phyloP scores from a whole-genome alignment of 2,797 vertebrate species.

The Mus spretus region DNA sequence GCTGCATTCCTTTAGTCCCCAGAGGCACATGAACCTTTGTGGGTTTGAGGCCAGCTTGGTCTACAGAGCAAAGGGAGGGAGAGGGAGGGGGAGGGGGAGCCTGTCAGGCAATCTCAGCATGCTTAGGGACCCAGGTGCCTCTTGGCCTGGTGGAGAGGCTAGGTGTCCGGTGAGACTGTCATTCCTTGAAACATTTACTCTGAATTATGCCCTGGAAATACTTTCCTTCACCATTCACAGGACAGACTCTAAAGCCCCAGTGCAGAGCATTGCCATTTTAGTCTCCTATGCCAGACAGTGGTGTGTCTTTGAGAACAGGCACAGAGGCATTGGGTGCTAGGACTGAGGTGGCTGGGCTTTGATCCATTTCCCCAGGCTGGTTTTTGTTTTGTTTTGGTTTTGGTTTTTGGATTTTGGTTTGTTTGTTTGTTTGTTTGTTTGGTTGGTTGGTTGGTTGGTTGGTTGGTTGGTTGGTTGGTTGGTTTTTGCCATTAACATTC shows the following conservation, averaged over 20 bases:
- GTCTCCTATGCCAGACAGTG: neutral
- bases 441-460: too few relatives aligned
- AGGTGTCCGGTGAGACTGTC: neutral
- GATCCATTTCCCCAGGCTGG: neutral
- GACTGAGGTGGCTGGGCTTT: neutral
- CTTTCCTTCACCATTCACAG: neutral
- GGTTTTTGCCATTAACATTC: neutral
- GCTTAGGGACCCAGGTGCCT: neutral
- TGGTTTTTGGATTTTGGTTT: too few relatives aligned
- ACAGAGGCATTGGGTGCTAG: neutral
- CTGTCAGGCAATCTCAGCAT: neutral
- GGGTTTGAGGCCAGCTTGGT: neutral
- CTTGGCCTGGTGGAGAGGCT: neutral
- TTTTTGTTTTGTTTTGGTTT: neutral
- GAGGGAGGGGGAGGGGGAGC: too few relatives aligned
- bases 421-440: too few relatives aligned
- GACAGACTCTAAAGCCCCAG: conserved; percentile 10
- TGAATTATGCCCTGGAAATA: conserved; percentile 27
- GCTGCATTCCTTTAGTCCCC: neutral
- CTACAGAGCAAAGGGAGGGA: too few relatives aligned
- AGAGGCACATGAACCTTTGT: neutral
- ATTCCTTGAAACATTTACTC: neutral
- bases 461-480: too few relatives aligned
- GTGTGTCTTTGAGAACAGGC: neutral
- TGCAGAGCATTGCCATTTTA: neutral